Evolutionary conservation across 2,113 vertebrate species (phyloP).

Genomic region (Carollia perspicillata): DNA sequence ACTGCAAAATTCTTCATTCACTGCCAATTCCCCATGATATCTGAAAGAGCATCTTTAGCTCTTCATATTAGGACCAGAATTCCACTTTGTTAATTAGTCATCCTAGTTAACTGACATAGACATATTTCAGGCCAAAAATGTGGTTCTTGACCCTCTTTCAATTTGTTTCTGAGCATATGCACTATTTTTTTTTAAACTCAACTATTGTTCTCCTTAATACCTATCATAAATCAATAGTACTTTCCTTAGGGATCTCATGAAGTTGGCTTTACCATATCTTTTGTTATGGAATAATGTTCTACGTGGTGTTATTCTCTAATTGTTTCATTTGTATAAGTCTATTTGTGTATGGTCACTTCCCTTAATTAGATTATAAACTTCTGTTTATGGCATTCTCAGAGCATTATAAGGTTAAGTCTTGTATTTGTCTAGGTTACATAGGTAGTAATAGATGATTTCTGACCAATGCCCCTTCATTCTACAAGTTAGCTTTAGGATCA

Average conservation of each 20-base stretch:
- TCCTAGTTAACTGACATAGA: neutral
- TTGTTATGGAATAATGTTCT: neutral
- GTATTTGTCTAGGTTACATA: neutral
- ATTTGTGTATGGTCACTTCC: neutral
- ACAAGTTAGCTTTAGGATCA: neutral
- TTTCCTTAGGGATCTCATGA: neutral
- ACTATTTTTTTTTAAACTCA: neutral
- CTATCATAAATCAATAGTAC: neutral
- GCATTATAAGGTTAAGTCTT: neutral
- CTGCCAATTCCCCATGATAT: neutral
- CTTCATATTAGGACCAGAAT: neutral
- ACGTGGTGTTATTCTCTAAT: neutral
- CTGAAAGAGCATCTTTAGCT: neutral
- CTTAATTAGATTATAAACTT: neutral
- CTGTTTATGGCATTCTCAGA: neutral
- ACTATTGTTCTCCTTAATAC: neutral
- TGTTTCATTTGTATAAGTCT: neutral
- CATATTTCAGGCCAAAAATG: neutral
- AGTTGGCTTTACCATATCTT: neutral
- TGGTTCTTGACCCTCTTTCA: neutral
- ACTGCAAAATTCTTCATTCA: neutral
- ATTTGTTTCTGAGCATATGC: too few relatives aligned
- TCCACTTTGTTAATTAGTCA: neutral
- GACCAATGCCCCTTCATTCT: neutral
- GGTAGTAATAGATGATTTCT: neutral